Conservation (phyloP, 2,797 vertebrate genomes). For the Pseudochirops corinnae region DNA sequence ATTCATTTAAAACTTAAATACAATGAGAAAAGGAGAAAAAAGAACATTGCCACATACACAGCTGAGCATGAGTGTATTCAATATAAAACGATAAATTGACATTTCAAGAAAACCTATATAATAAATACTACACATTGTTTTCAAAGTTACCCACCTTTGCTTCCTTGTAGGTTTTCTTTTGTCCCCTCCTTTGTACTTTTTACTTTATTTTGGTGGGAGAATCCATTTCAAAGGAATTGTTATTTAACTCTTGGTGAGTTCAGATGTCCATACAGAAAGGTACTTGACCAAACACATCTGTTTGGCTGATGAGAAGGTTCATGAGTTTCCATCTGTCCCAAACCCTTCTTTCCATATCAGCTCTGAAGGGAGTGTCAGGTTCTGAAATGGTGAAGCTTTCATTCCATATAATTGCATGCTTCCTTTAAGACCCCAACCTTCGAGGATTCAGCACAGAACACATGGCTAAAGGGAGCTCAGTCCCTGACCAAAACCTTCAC, state of each 20-base stretch:
- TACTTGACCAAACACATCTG: neutral
- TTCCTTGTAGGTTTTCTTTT: no score
- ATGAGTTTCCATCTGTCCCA: neutral
- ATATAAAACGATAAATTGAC: no score
- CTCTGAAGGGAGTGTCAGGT: neutral
- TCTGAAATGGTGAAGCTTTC: neutral
- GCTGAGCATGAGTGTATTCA: no score
- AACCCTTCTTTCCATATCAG: neutral
- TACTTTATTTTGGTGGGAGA: no score
- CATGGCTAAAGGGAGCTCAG: neutral
- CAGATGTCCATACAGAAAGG: conserved; percentile 10
- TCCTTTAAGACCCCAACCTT: neutral
- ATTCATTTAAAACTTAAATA: no score
- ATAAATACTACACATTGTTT: no score
- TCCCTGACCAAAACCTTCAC: neutral
- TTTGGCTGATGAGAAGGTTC: neutral
- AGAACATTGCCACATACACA: no score
- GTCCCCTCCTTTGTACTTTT: no score
- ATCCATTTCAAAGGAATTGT: conserved; percentile 7
- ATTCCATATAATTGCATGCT: neutral
- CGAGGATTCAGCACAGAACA: neutral
- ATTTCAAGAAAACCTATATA: no score
- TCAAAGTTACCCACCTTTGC: no score
- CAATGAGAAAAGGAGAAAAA: no score
- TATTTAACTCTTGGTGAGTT: conserved; percentile 33